Percentiles rank a stretch among this genome's conserved stretches.
phyloP scores from a whole-genome alignment of 2,888 invertebrate species.

The Pseudanteris insignis region DNA sequence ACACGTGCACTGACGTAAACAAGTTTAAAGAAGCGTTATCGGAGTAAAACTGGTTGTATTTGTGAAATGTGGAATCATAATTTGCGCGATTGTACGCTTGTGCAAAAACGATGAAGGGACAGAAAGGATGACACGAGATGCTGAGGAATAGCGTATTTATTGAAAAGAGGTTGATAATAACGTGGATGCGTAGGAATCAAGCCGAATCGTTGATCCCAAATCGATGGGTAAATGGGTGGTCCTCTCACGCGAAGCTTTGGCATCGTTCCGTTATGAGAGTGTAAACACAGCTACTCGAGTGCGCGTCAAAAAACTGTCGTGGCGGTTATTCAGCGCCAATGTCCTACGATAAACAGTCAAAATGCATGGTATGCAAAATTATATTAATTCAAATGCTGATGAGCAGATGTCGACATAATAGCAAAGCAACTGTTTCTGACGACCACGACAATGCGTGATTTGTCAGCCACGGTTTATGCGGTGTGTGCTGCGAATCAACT shows the following conservation, averaged over 20 bases:
- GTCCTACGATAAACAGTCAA: too few relatives aligned
- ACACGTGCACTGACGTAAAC: too few relatives aligned
- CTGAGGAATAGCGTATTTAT: background rate
- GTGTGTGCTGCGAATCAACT: too few relatives aligned
- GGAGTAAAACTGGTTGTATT: too few relatives aligned
- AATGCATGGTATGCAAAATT: too few relatives aligned
- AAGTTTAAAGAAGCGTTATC: too few relatives aligned
- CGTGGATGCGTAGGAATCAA: conserved; percentile 27
- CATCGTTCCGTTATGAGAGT: conserved; percentile 39
- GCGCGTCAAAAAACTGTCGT: too few relatives aligned
- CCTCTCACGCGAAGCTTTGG: conserved; percentile 41
- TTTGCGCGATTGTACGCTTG: background rate
- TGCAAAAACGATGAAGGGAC: background rate
- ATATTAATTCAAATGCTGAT: conserved; percentile 38
- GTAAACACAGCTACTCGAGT: too few relatives aligned
- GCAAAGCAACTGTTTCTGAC: conserved; percentile 18
- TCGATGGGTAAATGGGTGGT: conserved; percentile 32
- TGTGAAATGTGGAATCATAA: too few relatives aligned
- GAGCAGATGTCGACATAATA: conserved; percentile 35
- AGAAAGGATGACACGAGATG: too few relatives aligned
- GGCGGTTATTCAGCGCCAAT: too few relatives aligned
- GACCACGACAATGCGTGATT: conserved; percentile 12
- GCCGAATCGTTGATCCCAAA: conserved; percentile 19
- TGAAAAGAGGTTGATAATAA: conserved; percentile 26
- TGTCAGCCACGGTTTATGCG: too few relatives aligned